Base-by-base conservation (phyloP, 2,113 vertebrate genomes). In the Alectura lathami region DNA sequence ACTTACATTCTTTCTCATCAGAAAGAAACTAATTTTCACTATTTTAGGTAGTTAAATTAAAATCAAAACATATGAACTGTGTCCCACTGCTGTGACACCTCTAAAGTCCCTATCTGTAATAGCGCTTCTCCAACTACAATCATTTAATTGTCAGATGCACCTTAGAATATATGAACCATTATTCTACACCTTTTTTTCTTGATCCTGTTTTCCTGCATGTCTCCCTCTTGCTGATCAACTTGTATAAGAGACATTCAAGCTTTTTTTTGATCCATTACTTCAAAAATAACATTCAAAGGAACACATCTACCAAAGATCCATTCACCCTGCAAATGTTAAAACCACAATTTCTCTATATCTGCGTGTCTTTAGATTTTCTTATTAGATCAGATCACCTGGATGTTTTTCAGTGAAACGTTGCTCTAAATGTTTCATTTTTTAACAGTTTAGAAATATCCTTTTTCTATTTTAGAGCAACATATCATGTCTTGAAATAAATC, bases 381-480 rank as follows among this genome's bases (percentile, higher is more conserved):
- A 53, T 30, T 78, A 18, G 34, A 53, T 43, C 10, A 48, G 16
- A 57, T 50, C 38, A 38, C 24, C 7, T 42, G 22, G 13, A 27
- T 22, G 38, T 32, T 59, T 66, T 53, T 18, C 6, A 45, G 21
- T 72, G 57, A 45, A 82, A 85, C 3, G 29, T 32, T 82, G 29
- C 14, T 50, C 74, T 94, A 87, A 89, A 82, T 50, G 18, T 87
- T 87, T 54, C 2, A 72, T 74, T 78, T 79, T 94, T 40, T 68
- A 60, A 78, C 17, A n/a, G 27, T 79, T 93, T 32, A 68, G 32
- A 72, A 85, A 81, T 94, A 89, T 26, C 2, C 17, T 20, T 79
- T 91, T 88, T 89, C 32, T 47, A 17, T 93, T 94, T 94, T 75
- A 75, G 78, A 89, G 43, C 30, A 63, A 68, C 13, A 21, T 78